These are phyloP conservation scores for Tipula confusa DNA, from an alignment of 2,888 invertebrate species.

Conservation along the genomic window DNA sequence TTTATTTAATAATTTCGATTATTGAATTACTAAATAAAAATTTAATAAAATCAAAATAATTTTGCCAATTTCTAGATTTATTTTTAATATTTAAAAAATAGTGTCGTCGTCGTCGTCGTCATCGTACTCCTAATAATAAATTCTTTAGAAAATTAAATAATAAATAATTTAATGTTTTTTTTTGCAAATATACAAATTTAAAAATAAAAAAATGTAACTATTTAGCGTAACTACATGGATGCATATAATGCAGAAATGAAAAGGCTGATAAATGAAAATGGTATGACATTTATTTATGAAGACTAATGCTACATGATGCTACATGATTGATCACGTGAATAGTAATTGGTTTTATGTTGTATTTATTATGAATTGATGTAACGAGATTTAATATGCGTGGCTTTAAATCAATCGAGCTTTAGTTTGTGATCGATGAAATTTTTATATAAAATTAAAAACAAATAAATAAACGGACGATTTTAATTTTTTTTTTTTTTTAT, in stretches of 20 bases:
- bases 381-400: not conserved
- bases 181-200: not conserved
- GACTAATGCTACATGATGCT: not conserved
- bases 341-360: too few species aligned
- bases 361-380: not conserved
- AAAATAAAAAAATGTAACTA: not conserved
- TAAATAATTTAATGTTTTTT: not conserved
- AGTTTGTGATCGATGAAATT: not conserved
- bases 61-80: not conserved
- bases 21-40: not conserved
- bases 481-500: too few species aligned
- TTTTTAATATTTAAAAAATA: too few species aligned
- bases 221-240: not conserved
- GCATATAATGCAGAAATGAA: not conserved
- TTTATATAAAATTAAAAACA: not conserved
- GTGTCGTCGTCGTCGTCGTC: too few species aligned
- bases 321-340: not conserved
- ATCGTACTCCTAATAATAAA: too few species aligned
- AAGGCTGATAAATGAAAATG: not conserved
- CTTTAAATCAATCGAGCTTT: too few species aligned
- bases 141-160: not conserved
- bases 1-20: not conserved
- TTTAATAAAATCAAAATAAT: not conserved
- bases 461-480: not conserved
- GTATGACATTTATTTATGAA: not conserved